Conservation (phyloP, 2,113 vertebrate species). For the Marcusenius ussheri region DNA sequence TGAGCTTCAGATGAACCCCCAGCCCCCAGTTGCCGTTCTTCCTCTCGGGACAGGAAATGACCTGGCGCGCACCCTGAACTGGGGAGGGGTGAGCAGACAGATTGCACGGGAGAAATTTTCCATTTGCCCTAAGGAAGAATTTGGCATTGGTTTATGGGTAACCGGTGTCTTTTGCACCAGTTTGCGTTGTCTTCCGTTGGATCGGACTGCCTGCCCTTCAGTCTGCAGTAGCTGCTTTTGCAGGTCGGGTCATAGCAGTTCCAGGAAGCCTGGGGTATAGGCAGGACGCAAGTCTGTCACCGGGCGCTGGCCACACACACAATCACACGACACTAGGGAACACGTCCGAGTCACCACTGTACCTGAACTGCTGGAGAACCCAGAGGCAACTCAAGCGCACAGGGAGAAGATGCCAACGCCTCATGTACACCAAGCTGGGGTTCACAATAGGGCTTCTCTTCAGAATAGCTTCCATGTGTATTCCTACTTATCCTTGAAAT, state of each 20-base stretch:
- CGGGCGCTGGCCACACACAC: neutral
- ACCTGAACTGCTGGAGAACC: neutral
- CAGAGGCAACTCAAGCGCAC: neutral
- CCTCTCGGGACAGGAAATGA: conserved; percentile 97
- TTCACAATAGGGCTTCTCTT: neutral
- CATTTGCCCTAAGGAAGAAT: neutral
- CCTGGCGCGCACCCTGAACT: conserved; percentile 95
- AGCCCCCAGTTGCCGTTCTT: conserved; percentile 91
- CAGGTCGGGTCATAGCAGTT: neutral
- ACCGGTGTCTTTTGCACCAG: neutral
- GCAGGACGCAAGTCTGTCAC: neutral
- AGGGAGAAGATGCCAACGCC: neutral
- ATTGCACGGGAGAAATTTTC: neutral
- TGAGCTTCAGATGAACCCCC: conserved; percentile 85
- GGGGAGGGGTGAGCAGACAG: conserved; percentile 82
- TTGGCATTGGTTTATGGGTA: neutral
- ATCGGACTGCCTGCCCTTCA: neutral
- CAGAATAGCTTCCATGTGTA: neutral
- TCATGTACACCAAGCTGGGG: neutral
- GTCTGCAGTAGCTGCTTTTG: neutral
- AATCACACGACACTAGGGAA: neutral
- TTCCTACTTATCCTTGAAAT: neutral
- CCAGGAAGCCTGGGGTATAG: neutral
- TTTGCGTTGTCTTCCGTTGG: neutral
- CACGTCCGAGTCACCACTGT: neutral